Evolutionary conservation across 2,113 vertebrate species (phyloP).

Genomic region (Lagenorhynchus albirostris): DNA sequence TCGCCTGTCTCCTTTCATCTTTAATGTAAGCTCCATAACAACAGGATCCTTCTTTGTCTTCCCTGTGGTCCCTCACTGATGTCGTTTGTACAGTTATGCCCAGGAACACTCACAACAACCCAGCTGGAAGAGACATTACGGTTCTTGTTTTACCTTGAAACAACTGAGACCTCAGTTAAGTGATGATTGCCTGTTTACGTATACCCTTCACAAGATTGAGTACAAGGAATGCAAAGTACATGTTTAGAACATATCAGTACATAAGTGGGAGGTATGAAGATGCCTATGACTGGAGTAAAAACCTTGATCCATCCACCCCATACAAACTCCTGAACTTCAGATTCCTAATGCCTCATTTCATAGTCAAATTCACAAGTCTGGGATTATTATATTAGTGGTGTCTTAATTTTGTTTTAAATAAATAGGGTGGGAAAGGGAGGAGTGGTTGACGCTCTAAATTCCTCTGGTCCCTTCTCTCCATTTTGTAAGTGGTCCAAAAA

Average conservation of each 20-base stretch:
- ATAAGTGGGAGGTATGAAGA: background rate
- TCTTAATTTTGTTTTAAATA: background rate
- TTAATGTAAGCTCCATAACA: background rate
- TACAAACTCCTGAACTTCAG: background rate
- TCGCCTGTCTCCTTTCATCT: background rate
- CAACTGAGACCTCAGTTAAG: background rate
- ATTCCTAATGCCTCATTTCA: background rate
- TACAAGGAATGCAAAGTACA: background rate
- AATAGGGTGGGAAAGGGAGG: background rate
- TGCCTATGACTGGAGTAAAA: background rate
- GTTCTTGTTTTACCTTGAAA: background rate
- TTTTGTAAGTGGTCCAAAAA: background rate
- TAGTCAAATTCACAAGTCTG: background rate
- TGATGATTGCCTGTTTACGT: background rate
- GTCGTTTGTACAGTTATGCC: background rate
- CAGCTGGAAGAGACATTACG: background rate
- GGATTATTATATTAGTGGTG: background rate
- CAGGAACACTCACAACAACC: background rate
- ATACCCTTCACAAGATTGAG: background rate
- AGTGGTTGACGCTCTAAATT: background rate
- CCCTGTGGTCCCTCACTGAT: background rate
- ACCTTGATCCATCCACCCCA: background rate
- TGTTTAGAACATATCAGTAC: background rate
- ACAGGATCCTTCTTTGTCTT: background rate
- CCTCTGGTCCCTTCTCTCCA: background rate